phyloP scores from a whole-genome alignment of 64 coral and sea anemone genomes.

The Dendrophyllia cribrosa region DNA sequence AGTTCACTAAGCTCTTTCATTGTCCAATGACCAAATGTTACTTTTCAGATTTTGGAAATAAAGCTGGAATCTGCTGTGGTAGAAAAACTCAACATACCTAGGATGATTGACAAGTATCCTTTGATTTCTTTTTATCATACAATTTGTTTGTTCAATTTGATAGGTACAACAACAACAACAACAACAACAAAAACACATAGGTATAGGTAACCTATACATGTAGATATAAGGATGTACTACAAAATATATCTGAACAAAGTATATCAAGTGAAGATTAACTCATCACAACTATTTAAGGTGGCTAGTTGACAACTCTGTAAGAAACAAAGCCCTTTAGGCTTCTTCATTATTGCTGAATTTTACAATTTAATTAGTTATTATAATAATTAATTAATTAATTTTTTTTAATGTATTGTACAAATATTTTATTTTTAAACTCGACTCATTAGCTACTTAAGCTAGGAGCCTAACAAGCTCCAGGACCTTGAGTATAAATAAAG shows the following conservation, averaged over 20 bases:
- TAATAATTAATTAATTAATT: background rate
- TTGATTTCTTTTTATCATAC: background rate
- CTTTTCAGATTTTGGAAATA: slow-evolving; percentile 51
- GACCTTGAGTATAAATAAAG: background rate
- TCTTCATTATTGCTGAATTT: background rate
- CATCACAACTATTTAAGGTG: too few relatives aligned
- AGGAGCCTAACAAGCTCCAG: slow-evolving; percentile 1
- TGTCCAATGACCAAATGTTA: background rate
- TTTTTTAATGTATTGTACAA: background rate
- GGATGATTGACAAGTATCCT: slow-evolving; percentile 86
- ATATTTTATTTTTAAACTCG: background rate
- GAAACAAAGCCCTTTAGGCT: too few relatives aligned
- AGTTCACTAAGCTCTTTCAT: background rate
- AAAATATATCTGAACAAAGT: too few relatives aligned
- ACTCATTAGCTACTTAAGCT: background rate
- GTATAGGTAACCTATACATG: too few relatives aligned
- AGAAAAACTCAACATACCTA: slow-evolving; percentile 66
- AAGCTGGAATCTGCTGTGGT: slow-evolving; percentile 77
- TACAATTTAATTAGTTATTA: too few relatives aligned
- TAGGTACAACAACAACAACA: too few relatives aligned
- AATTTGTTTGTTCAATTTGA: too few relatives aligned
- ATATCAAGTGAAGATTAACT: too few relatives aligned
- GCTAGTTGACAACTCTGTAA: too few relatives aligned
- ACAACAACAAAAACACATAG: too few relatives aligned
- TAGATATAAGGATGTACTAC: too few relatives aligned